Base-by-base conservation (phyloP, 2,888 invertebrate species). In the Phania funesta region DNA sequence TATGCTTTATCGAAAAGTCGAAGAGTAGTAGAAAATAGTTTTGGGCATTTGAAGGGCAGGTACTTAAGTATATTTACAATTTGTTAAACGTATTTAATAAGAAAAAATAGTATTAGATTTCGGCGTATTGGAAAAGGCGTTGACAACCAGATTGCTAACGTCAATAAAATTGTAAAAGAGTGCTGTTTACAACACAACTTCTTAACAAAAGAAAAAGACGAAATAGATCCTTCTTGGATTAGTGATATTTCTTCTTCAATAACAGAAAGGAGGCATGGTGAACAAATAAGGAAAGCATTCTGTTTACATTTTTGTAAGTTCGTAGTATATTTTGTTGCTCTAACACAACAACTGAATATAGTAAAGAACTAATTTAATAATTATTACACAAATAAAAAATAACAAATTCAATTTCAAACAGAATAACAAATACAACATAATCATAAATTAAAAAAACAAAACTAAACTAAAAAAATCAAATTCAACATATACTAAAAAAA, bases 1-100 rank as follows among this genome's bases (percentile, higher is more conserved):
- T 52, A 79, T 58, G 38, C 38, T n/a, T 24, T 79, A 22, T 73
- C 65, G 20, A 48, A 58, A 65, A 38, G 64, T 16, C 54, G 44
- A 8, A 24, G 67, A 67, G 67, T 78, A 3, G 65, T 58, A 22
- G 41, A 79, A 48, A 65, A 73, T 41, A 22, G 58, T 26, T 79
- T 79, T 50, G 58, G 71, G 2, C 71, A 46, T 62, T 26, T 62
- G 46, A 62, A 62, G 44, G 44, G 35, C n/a, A 56, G 56, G 56
- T 56, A 56, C 35, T 56, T 1, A 6, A 29, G 7, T 29, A 29
- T 20, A 56, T 56, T n/a, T n/a, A 35, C 20, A 35, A 3, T 18
- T 56, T 35, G 3, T 11, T 11, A 9, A 7, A 35, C 2, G 35
- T 35, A 7, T 22, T 50, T 35, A 6, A 3, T n/a, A 26, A 29